Evolutionary conservation across 2,113 vertebrate genomes (phyloP), one percentile per base, ranked within the genome.

Genomic region (Eulemur macaco): DNA sequence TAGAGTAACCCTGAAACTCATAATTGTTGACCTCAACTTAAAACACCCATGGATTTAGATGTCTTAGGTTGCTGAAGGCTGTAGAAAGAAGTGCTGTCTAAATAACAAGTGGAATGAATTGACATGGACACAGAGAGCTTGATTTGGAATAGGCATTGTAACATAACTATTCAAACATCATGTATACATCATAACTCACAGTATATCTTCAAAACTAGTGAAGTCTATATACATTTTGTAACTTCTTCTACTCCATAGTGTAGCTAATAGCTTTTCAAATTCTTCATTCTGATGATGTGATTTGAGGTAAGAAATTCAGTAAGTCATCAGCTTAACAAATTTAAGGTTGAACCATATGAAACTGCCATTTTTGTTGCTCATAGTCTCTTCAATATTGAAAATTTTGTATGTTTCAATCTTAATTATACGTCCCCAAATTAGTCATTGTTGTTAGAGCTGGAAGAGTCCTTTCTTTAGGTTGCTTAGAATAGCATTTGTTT

Each of bases 271-370:
- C 52, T n/a, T 86, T 86, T 86, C 56, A 95, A n/a, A 69, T 69
- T 83, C 50, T 89, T 95, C 14, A 63, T 83, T 94, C 63, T 89
- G 58, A 29, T 50, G 15, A 66, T 56, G 18, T 52, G 64, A 84
- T 42, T 85, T 93, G 37, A 91, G 17, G 8, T 92, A 74, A 89
- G 9, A 84, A 92, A 92, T n/a, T 71, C 45, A 94, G 27, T 25
- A 95, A 60, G 50, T 37, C 39, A 84, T 86, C 58, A 71, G 6
- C 64, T 91, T 63, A 50, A 45, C 5, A 64, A 29, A 12, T 66
- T 85, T 76, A 47, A 47, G 13, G 2, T 17, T 74, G 37, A 85
- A 71, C n/a, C 31, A n/a, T 37, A 5, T 73, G 20, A 71, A 80
- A 50, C 5, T 45, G 8, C 37, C 60, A 42, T 71, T 76, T 88